These are phyloP conservation scores for Thymelicus lineola DNA, from an alignment of 2,888 invertebrate species.

Conservation along the genomic window DNA sequence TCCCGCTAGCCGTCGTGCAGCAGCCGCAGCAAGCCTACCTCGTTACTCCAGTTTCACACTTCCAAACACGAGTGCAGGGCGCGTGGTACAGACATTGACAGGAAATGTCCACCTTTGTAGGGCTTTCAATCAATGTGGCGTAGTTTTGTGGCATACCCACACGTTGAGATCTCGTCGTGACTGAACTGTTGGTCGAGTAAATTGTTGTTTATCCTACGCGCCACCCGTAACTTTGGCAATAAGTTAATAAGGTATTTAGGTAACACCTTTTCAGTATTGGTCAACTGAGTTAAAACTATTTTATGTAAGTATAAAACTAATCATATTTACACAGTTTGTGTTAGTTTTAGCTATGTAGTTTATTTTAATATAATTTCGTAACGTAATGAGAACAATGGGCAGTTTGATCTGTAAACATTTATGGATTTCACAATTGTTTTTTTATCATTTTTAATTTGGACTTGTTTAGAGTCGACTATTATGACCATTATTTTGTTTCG, in stretches of 20 bases:
- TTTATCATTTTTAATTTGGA: constrained; percentile 7
- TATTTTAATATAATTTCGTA: constrained; percentile 56
- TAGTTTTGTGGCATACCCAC: constrained; percentile 52
- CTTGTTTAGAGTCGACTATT: not conserved
- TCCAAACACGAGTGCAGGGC: constrained; percentile 87
- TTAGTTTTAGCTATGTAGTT: constrained; percentile 77
- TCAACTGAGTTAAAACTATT: constrained; percentile 71
- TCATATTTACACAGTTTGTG: constrained; percentile 76
- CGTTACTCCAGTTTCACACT: constrained; percentile 87
- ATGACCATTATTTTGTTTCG: constrained; percentile 18
- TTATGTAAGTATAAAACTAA: constrained; percentile 69
- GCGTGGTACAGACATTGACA: constrained; percentile 84
- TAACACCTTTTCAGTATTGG: constrained; percentile 81
- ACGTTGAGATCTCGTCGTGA: constrained; percentile 58
- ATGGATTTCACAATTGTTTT: constrained; percentile 36
- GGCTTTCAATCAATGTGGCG: constrained; percentile 47
- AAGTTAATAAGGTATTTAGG: constrained; percentile 72
- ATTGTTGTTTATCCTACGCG: constrained; percentile 51
- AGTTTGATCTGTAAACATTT: constrained; percentile 35
- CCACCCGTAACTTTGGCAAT: constrained; percentile 76
- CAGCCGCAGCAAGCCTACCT: constrained; percentile 87
- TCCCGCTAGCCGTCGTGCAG: constrained; percentile 86
- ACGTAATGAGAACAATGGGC: constrained; percentile 44
- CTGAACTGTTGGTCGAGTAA: constrained; percentile 54
- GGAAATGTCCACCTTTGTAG: constrained; percentile 44